Percentiles rank a stretch among this genome's conserved stretches.
Conservation (phyloP, 1,140 invertebrate genomes). For the Drosophila guanche region DNA sequence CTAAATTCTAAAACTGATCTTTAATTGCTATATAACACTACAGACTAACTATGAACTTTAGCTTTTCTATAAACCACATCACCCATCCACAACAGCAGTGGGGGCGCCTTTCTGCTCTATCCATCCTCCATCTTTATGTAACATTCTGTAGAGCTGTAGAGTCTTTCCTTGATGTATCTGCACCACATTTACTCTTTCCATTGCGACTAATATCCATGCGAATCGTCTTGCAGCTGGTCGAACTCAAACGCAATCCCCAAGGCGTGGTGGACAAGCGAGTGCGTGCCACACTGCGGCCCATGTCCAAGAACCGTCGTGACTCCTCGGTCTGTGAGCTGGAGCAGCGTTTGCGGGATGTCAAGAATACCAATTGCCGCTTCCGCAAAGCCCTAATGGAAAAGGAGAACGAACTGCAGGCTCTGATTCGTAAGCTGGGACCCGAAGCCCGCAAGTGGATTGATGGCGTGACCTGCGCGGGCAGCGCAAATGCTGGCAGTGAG, state of each 20-base stretch:
- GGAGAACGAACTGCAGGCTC: constrained; percentile 89
- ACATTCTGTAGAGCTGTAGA: constrained; percentile 13
- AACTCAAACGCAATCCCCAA: constrained; percentile 94
- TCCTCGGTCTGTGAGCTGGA: constrained; percentile 90
- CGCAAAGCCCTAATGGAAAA: constrained; percentile 91
- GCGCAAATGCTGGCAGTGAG: constrained; percentile 48
- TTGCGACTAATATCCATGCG: constrained; percentile 15
- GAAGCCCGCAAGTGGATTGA: constrained; percentile 83
- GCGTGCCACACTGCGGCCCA: constrained; percentile 90
- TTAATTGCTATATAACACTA: constrained; percentile 76
- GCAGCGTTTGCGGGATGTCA: constrained; percentile 90
- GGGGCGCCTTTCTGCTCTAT: constrained; percentile 34
- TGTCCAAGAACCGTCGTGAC: constrained; percentile 88
- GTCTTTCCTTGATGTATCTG: constrained; percentile 39
- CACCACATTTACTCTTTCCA: no score
- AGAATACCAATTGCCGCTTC: constrained; percentile 90
- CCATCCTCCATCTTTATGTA: constrained; percentile 1
- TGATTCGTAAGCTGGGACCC: constrained; percentile 80
- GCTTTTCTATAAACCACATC: constrained; percentile 11
- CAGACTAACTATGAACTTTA: constrained; percentile 65
- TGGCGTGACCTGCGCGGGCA: constrained; percentile 70
- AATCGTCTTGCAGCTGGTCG: constrained; percentile 88
- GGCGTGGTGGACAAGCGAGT: constrained; percentile 92
- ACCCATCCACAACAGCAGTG: constrained; percentile 16
- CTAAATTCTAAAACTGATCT: constrained; percentile 47